Percentiles rank a stretch among this genome's conserved stretches.
Conservation (phyloP, 2,888 invertebrate genomes). For the Cerastis rubricosa region DNA sequence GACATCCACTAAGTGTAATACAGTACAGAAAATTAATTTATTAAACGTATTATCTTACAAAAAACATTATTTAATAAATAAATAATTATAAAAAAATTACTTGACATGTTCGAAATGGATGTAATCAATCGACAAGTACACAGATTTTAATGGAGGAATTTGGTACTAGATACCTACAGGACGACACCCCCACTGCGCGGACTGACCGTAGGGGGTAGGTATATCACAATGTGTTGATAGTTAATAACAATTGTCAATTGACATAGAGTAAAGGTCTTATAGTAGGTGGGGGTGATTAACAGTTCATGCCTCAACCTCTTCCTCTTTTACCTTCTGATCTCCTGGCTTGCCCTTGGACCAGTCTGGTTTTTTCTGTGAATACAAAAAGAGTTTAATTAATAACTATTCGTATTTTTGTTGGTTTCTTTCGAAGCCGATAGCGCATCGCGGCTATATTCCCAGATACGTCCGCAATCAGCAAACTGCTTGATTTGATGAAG, state of each 20-base stretch:
- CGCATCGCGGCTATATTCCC: constrained; percentile 67
- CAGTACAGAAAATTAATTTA: constrained; percentile 89
- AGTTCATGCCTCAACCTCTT: constrained; percentile 95
- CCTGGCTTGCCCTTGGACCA: constrained; percentile 98
- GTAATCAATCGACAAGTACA: constrained; percentile 78
- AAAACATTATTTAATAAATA: constrained; percentile 86
- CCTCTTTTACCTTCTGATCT: constrained; percentile 97
- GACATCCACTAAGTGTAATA: constrained; percentile 79
- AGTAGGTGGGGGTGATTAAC: constrained; percentile 79
- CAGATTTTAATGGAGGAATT: constrained; percentile 76
- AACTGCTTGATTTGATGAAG: constrained; percentile 57
- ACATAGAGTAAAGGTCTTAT: constrained; percentile 82
- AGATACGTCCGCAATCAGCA: constrained; percentile 61
- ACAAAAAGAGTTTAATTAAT: constrained; percentile 58
- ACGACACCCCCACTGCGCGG: constrained; percentile 51
- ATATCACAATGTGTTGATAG: constrained; percentile 82
- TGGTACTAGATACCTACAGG: constrained; percentile 68
- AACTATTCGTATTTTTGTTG: constrained; percentile 11
- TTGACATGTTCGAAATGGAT: constrained; percentile 81
- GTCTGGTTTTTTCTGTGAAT: constrained; percentile 97
- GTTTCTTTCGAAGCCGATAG: constrained; percentile 47
- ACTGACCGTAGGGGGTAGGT: constrained; percentile 69
- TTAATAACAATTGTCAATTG: constrained; percentile 81
- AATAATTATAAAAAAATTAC: constrained; percentile 83
- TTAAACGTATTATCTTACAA: constrained; percentile 88